These are phyloP conservation scores for Drosophila tristis DNA, from an alignment of 1,140 invertebrate species.

Conservation along the genomic window DNA sequence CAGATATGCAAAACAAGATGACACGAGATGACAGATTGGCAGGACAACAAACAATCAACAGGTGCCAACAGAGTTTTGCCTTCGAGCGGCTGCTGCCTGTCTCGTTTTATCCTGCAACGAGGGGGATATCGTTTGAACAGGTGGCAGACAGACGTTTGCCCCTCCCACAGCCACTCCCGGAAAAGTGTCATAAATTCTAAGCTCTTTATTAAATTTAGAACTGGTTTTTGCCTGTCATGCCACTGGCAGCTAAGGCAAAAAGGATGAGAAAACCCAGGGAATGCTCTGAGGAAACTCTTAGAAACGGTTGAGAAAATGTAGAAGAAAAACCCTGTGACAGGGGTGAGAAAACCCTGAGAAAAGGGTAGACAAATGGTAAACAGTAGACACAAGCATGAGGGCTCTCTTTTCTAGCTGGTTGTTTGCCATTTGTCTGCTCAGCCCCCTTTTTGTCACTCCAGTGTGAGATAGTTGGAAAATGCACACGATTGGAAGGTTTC, in stretches of 20 bases:
- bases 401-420: too few species aligned
- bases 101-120: too few species aligned
- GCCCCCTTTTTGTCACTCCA: too few species aligned
- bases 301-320: too few species aligned
- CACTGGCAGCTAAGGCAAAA: neutral
- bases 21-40: conserved; percentile 15
- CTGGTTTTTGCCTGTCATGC: conserved; percentile 39
- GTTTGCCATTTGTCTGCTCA: too few species aligned
- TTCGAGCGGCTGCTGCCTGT: conserved; percentile 15
- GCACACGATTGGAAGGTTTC: too few species aligned
- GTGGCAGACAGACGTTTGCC: conserved; percentile 10
- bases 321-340: too few species aligned
- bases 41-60: conserved; percentile 43
- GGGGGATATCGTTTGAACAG: neutral
- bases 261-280: too few species aligned
- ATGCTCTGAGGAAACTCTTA: too few species aligned
- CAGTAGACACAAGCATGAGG: conserved; percentile 9
- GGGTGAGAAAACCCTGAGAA: neutral
- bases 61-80: conserved; percentile 33
- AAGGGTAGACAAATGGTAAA: conserved; percentile 30
- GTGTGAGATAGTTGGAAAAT: too few species aligned
- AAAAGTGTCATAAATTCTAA: conserved; percentile 53
- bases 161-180: conserved; percentile 8
- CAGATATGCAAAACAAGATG: conserved; percentile 37
- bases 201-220: conserved; percentile 58